Percentiles rank a stretch among this genome's conserved stretches.
phyloP scores from a whole-genome alignment of 2,113 vertebrate genomes.

The Telmatochromis bifrenatus region DNA sequence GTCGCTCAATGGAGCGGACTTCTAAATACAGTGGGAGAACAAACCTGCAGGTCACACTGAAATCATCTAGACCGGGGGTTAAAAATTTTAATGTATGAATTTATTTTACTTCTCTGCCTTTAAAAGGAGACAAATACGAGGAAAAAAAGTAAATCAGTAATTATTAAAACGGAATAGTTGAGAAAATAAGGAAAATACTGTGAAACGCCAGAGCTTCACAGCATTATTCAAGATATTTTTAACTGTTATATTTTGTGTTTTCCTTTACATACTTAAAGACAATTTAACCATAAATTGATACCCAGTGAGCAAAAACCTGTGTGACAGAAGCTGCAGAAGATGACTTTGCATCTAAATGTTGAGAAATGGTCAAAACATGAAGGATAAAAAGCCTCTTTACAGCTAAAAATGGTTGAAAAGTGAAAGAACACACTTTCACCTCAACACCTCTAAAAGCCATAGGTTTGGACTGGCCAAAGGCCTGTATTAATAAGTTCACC shows the following conservation, averaged over 20 bases:
- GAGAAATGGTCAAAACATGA: accelerated
- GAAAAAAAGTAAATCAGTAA: neutral
- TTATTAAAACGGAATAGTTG: neutral
- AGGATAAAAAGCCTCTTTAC: neutral
- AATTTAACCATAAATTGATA: neutral
- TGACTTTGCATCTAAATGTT: neutral
- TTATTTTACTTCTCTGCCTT: neutral
- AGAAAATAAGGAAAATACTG: neutral
- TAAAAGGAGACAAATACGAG: neutral
- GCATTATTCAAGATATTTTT: neutral
- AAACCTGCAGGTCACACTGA: neutral
- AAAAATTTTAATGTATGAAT: neutral
- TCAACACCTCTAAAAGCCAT: neutral
- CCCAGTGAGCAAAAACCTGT: neutral
- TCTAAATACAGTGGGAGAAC: neutral
- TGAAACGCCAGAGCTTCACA: neutral
- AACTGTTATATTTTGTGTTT: neutral
- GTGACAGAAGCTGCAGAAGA: neutral
- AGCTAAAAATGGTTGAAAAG: neutral
- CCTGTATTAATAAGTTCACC: neutral
- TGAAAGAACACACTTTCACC: neutral
- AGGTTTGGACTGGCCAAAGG: neutral
- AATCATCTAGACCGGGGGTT: neutral
- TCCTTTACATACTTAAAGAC: neutral
- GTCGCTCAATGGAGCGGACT: neutral